Conservation (phyloP, 2,113 vertebrate species). For the Platycercus adscitus region DNA sequence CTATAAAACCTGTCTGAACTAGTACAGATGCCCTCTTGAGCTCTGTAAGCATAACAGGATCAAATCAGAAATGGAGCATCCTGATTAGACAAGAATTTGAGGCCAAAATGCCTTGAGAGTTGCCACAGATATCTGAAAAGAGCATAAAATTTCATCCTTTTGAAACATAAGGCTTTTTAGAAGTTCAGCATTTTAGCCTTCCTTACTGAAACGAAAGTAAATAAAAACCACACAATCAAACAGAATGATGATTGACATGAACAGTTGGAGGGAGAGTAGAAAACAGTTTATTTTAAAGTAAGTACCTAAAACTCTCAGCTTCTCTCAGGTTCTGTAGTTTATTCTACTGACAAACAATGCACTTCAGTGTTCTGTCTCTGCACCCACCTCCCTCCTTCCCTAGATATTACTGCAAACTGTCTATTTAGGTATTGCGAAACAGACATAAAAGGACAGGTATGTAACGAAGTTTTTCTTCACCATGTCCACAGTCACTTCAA, state of each 20-base stretch:
- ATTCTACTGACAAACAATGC: neutral
- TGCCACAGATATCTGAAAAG: neutral
- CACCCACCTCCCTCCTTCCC: neutral
- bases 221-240: neutral
- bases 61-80: neutral
- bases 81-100: neutral
- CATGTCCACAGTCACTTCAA: neutral
- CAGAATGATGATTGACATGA: neutral
- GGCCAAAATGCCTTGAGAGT: neutral
- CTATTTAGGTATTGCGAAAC: neutral
- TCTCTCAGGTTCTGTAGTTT: neutral
- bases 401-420: neutral
- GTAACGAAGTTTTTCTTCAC: neutral
- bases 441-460: neutral
- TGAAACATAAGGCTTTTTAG: neutral
- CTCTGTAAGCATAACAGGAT: neutral
- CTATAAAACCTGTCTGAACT: neutral
- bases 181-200: neutral
- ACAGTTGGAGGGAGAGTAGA: neutral
- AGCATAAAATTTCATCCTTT: neutral
- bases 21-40: neutral
- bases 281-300: neutral
- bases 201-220: neutral
- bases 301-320: neutral
- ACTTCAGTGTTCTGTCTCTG: accelerated